Evolutionary conservation across 2,888 invertebrate species (phyloP), one percentile per base, ranked within the genome.

Genomic region (Dryobota labecula): DNA sequence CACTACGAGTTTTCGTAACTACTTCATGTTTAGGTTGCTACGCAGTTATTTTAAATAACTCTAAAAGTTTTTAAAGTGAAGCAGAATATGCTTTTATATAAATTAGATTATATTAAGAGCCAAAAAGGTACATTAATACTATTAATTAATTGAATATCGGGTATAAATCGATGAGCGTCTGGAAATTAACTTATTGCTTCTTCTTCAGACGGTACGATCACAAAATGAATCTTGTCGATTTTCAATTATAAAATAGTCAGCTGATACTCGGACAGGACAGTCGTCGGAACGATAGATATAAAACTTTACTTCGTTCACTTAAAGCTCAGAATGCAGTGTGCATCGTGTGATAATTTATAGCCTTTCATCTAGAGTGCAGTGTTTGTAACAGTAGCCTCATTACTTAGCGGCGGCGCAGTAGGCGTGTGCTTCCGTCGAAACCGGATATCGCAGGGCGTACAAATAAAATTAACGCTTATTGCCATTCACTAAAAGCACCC

Each of bases 401-500:
- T 95, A 96, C 95, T 96, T 95, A 95, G 93, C 91, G 88, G 88
- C 84, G 87, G 87, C 86, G 86, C 82, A 87, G 92, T 91, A 92
- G 94, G 95, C 93, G 95, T 92, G 93, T 89, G 90, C 92, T 94
- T 94, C 94, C 94, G 92, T 91, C 90, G 93, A 88, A 92, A 94
- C 92, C 93, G 94, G 95, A 95, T 93, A 94, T 92, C 87, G 87
- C 86, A 87, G 90, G 89, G 90, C 86, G 90, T 90, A 90, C 94
- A 94, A 95, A 95, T 94, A 93, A 95, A 94, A 94, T 94, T 94
- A 94, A 92, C 92, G 92, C 90, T 93, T 92, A 93, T 93, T 92
- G 91, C 92, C 90, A 86, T 89, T 88, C 87, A 88, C 88, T 86
- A 86, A 87, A 89, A 88, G 86, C 86, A 84, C 85, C 87, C 88